phyloP scores from a whole-genome alignment of 2,797 vertebrate genomes.

The Bradypus variegatus region DNA sequence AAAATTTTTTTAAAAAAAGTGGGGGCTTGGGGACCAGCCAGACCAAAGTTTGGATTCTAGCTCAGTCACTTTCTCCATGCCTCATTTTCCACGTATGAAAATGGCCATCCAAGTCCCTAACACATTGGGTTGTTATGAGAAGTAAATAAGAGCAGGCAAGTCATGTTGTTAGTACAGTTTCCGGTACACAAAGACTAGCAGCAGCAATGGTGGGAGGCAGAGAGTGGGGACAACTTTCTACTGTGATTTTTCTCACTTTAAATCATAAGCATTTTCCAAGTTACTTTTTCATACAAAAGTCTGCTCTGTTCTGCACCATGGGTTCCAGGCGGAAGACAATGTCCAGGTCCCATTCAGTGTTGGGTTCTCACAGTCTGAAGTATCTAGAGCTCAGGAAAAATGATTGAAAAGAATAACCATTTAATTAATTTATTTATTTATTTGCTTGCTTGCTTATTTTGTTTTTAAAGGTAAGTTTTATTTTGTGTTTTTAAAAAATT shows the following conservation, averaged over 20 bases:
- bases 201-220: not conserved
- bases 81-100: constrained; percentile 5
- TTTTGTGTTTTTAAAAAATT: too few relatives aligned
- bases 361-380: not conserved
- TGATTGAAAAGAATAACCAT: not conserved
- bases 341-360: not conserved
- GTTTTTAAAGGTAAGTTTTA: too few relatives aligned
- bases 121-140: not conserved
- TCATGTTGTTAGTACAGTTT: not conserved
- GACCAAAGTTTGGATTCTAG: not conserved
- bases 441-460: too few relatives aligned
- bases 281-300: not conserved
- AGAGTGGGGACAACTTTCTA: not conserved
- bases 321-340: not conserved
- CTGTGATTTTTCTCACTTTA: not conserved
- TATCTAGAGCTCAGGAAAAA: not conserved
- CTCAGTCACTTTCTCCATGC: not conserved
- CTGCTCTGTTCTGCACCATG: not conserved
- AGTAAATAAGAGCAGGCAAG: not conserved
- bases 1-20: too few relatives aligned
- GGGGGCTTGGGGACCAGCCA: not conserved
- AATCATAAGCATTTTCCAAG: not conserved
- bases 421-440: not conserved
- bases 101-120: not conserved
- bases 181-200: not conserved